Evolutionary conservation across 2,888 invertebrate species (phyloP).

Genomic region (Leucophenga maculata): DNA sequence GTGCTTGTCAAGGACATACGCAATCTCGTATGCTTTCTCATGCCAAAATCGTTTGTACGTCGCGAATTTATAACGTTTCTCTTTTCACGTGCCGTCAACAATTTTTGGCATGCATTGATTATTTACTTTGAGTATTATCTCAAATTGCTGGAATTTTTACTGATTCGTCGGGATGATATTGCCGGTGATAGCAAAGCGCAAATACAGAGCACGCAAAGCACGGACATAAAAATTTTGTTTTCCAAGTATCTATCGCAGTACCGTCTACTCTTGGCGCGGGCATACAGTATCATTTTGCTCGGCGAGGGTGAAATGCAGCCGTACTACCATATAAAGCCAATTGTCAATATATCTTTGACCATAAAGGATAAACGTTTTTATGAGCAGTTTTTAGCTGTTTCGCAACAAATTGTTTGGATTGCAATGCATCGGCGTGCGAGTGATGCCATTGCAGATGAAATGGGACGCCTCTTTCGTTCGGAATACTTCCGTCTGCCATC

Average conservation of each 20-base stretch:
- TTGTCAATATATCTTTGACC: constrained; percentile 54
- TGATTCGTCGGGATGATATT: constrained; percentile 60
- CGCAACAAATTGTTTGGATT: constrained; percentile 61
- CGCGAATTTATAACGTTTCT: constrained; percentile 55
- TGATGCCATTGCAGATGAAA: constrained; percentile 59
- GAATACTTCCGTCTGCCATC: constrained; percentile 57
- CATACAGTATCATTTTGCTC: constrained; percentile 57
- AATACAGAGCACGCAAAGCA: constrained; percentile 52
- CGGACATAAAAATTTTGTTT: constrained; percentile 53
- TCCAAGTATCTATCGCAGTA: constrained; percentile 57
- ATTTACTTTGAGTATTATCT: constrained; percentile 65
- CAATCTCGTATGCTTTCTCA: constrained; percentile 57
- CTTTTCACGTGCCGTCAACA: constrained; percentile 50
- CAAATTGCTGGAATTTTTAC: constrained; percentile 58
- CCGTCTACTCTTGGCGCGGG: constrained; percentile 58
- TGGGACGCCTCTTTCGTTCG: constrained; percentile 65
- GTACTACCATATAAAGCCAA: constrained; percentile 55
- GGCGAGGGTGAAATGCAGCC: constrained; percentile 50
- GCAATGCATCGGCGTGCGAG: constrained; percentile 58
- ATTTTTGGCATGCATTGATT: constrained; percentile 56
- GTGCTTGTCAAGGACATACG: constrained; percentile 62
- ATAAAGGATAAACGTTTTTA: constrained; percentile 53
- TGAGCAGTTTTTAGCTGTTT: constrained; percentile 57
- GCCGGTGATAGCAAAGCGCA: constrained; percentile 46
- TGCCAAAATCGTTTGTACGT: constrained; percentile 52